Evolutionary conservation across 1,140 invertebrate species (phyloP).

Genomic region (Nilaparvata lugens): DNA sequence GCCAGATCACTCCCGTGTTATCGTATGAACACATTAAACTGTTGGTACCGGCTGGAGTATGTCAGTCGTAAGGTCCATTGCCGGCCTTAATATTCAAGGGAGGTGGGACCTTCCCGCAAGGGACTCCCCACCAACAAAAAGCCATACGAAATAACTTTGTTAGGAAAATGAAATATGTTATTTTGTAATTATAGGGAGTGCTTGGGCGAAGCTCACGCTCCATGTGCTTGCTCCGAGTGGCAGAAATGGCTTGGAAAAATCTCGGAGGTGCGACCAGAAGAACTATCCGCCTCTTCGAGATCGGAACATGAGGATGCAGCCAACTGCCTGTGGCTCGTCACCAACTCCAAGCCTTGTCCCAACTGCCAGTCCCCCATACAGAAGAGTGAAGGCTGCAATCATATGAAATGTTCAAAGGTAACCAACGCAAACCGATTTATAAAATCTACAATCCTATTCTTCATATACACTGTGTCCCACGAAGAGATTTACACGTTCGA

Average conservation of each 20-base stretch:
- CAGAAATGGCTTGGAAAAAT: constrained; percentile 54
- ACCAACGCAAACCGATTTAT: too few species aligned
- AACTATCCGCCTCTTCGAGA: constrained; percentile 45
- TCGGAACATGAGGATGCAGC: constrained; percentile 55
- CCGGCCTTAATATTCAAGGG: too few species aligned
- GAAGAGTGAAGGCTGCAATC: constrained; percentile 71
- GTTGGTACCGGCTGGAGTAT: too few species aligned
- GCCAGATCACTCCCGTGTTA: too few species aligned
- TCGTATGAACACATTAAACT: too few species aligned
- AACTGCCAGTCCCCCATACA: constrained; percentile 66
- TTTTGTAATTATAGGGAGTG: constrained; percentile 39
- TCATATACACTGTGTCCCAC: too few species aligned
- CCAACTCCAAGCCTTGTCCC: constrained; percentile 64
- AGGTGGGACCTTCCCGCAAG: too few species aligned
- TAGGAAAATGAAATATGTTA: neutral
- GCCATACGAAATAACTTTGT: neutral
- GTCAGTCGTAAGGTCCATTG: too few species aligned
- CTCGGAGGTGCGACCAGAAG: constrained; percentile 53
- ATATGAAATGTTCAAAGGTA: constrained; percentile 68
- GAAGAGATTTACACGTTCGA: too few species aligned
- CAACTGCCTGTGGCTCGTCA: constrained; percentile 61
- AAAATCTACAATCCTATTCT: too few species aligned
- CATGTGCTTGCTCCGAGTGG: constrained; percentile 57
- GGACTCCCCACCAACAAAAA: too few species aligned
- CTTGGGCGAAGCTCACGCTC: constrained; percentile 58